Percentiles rank a stretch among this genome's conserved stretches.
phyloP scores from a whole-genome alignment of 2,797 vertebrate species.

The Poecilia velifera region DNA sequence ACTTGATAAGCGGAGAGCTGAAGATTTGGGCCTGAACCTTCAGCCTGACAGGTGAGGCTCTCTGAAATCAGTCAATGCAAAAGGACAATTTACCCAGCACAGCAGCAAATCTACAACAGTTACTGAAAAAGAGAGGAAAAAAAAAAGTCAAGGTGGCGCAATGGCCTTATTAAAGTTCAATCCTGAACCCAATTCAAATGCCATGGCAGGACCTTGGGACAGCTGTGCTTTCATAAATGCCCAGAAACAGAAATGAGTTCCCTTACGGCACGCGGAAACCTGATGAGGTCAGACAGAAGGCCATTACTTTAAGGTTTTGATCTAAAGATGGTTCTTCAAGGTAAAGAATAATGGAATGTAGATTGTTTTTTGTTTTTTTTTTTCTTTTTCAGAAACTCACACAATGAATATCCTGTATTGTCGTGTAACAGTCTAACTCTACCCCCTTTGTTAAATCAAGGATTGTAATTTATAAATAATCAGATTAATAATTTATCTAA shows the following conservation, averaged over 20 bases:
- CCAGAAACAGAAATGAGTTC: constrained; percentile 4
- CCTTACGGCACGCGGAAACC: neutral
- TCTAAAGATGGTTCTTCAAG: neutral
- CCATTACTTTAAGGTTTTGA: neutral
- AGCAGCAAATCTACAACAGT: neutral
- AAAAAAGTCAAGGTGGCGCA: neutral
- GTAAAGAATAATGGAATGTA: neutral
- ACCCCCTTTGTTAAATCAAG: neutral
- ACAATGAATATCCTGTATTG: neutral
- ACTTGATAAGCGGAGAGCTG: neutral
- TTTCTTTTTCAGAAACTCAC: neutral
- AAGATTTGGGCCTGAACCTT: neutral
- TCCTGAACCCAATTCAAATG: constrained; percentile 3
- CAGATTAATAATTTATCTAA: neutral
- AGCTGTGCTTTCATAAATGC: neutral
- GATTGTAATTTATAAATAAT: neutral
- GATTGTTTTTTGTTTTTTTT: neutral
- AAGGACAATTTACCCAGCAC: neutral
- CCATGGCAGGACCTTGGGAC: constrained; percentile 2
- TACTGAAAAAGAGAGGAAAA: neutral
- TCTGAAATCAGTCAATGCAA: neutral
- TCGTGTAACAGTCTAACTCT: neutral
- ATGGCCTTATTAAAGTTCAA: constrained; percentile 1
- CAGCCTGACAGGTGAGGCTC: neutral
- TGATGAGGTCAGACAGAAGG: neutral